Evolutionary conservation across 2,797 vertebrate genomes (phyloP).

Genomic region (Sebastes variabilis): DNA sequence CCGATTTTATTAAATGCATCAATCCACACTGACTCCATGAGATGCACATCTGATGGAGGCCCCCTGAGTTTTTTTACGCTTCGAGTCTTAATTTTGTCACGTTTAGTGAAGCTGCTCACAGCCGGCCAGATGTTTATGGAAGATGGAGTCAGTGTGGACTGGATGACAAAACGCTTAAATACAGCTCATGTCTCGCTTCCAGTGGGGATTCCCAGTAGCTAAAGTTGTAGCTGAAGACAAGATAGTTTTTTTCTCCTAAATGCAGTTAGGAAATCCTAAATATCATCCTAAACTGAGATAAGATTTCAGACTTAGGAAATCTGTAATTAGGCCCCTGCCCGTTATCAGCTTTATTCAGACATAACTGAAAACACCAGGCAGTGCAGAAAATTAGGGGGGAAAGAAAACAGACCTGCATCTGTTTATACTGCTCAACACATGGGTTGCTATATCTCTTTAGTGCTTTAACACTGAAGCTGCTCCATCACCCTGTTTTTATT

Average conservation of each 20-base stretch:
- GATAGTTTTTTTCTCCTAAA: neutral
- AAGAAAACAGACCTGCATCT: neutral
- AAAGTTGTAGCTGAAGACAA: neutral
- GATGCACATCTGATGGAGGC: too few species aligned
- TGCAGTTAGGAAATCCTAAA: neutral
- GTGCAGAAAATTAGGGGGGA: neutral
- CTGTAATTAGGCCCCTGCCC: neutral
- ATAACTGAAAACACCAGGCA: conserved; percentile 31
- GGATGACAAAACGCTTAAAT: rapidly evolving
- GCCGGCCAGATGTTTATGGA: too few species aligned
- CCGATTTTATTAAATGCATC: too few species aligned
- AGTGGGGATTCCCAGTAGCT: too few species aligned
- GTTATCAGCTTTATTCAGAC: conserved; percentile 9
- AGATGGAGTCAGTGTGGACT: too few species aligned
- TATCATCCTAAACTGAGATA: neutral
- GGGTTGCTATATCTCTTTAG: neutral
- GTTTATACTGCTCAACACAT: neutral
- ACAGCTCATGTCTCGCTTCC: too few species aligned
- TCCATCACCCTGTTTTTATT: conserved; percentile 1
- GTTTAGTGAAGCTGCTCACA: too few species aligned
- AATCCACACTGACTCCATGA: too few species aligned
- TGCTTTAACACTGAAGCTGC: neutral
- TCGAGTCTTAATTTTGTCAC: too few species aligned
- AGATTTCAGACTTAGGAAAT: neutral
- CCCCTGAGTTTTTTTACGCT: too few species aligned